Base-by-base conservation (phyloP, 1,140 invertebrate species). In the Metaphire vulgaris region DNA sequence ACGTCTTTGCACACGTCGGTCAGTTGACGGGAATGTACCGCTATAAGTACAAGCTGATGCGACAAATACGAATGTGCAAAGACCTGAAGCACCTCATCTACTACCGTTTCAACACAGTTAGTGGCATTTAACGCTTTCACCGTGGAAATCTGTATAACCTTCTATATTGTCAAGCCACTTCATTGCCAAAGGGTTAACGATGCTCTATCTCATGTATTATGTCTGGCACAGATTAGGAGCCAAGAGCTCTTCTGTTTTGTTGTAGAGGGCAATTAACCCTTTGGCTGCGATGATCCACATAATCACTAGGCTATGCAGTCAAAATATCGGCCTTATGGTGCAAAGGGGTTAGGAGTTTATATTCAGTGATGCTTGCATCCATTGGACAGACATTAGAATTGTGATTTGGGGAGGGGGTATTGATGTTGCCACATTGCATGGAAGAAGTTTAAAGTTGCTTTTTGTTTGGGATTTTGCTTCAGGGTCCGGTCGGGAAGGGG, bases 1-100 rank as follows among this genome's bases (percentile, higher is more conserved):
- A 99, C 83, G 96, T 99, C 67, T 99, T 99, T 88, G 95, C 97
- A 28, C 98, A 99, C 84, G 97, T 99, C 32, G 98, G 98, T 14
- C 98, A 99, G 86, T 88, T 99, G 21, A 99, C 98, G 1, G 98
- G 98, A 85, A 99, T 99, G 98, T 99, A 99, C 87, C 89, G 98
- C 68, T 99, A 99, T 89, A 99, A 99, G 83, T 99, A 99, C 87
- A 99, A 99, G 86, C 88, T 99, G 21, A 99, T 99, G 97, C 91
- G 96, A 83, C 98, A 99, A 88, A 99, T 99, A 79, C 88, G 98
- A 72, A 99, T 99, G 97, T 99, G 97, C 88, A 99, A 99, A 86
- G 98, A 99, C 88, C 88, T 99, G 78, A 99, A 99, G 83, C 98
- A 99, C 90, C 88, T 99, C 72, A 97, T 99, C 76, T 99, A 99